A percentile compares a stretch with the other conserved stretches of the same genome.
These are phyloP conservation scores for Vombatus ursinus DNA, from an alignment of 2,113 vertebrate species.

Conservation along the genomic window DNA sequence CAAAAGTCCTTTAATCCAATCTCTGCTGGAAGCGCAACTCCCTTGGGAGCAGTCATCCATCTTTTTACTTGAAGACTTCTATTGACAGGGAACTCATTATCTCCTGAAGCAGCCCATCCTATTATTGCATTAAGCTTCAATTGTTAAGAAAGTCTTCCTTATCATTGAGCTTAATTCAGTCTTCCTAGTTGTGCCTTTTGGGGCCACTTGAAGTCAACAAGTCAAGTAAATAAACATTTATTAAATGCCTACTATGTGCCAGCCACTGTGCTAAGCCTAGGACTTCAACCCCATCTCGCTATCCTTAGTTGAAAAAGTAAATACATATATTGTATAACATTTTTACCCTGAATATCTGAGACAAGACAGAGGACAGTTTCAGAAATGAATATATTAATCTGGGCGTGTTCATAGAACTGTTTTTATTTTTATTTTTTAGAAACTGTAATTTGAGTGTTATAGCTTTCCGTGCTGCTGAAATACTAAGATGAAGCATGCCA, in stretches of 20 bases:
- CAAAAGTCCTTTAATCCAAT: neutral
- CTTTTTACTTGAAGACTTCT: neutral
- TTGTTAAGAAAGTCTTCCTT: neutral
- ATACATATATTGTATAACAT: neutral
- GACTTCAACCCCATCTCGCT: neutral
- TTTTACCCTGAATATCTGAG: constrained; percentile 12
- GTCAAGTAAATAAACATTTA: neutral
- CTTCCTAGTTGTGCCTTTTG: neutral
- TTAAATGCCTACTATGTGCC: neutral
- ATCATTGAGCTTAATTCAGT: neutral
- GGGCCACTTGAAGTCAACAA: neutral
- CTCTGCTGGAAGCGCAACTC: neutral
- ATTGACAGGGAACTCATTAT: neutral
- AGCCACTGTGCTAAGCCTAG: neutral
- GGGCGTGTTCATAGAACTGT: constrained; percentile 21
- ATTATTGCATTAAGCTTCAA: neutral
- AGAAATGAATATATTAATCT: constrained; percentile 55
- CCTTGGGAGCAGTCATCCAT: neutral
- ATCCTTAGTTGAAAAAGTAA: constrained; percentile 49
- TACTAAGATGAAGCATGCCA: constrained; percentile 69
- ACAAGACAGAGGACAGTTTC: neutral
- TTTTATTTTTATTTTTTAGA: constrained; percentile 49
- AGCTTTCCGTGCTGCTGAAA: constrained; percentile 69
- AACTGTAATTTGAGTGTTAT: constrained; percentile 54
- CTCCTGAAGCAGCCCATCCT: neutral